Evolutionary conservation across 1,140 invertebrate species (phyloP), one percentile per base, ranked within the genome.

Genomic region (Euwallacea similis): DNA sequence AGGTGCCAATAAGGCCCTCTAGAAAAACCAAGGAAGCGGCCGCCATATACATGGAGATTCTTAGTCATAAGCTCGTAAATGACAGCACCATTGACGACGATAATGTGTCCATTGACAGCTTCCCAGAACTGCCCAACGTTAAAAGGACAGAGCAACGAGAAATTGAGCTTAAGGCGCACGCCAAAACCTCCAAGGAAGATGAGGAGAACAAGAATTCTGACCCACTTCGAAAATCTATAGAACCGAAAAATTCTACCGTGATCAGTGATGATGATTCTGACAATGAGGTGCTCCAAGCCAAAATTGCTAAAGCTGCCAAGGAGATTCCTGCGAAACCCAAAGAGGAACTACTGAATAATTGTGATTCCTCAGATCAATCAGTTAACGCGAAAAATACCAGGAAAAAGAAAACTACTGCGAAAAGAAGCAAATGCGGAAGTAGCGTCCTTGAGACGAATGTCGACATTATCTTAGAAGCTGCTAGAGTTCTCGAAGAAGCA

Each of bases 11-110:
- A 50, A 50, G 90, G 50, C 90, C 90, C 0, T 85, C 86, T 0
- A 83, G 91, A 47, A 92, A 90, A 79, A 91, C 90, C 6, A 92
- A 91, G 79, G 89, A 91, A 82, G 89, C 89, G 59, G 90, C 90
- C 11, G 85, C 89, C 15, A 86, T 91, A 33, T 92, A 90, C 71
- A 89, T 92, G 88, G 89, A 91, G 77, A 87, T 91, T 73, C 83
- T 92, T 33, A 89, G 88, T 7, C 87, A 89, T 75, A 89, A 90
- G 77, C 81, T 91, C 16, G 83, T 86, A 0, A 84, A 82, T 75
- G 83, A 85, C 0, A 80, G 80, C 56, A 83, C 85, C 75, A 76
- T 84, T 61, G 87, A 87, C 71, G 88, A 89, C 73, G 88, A 90
- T 74, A 85, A 86, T 76, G 76, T 85, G 2, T 90, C 88, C 1